A percentile compares a stretch with the other conserved stretches of the same genome.
These are phyloP conservation scores for Drosophila fulvimacula DNA, from an alignment of 2,888 invertebrate genomes.

Conservation along the genomic window DNA sequence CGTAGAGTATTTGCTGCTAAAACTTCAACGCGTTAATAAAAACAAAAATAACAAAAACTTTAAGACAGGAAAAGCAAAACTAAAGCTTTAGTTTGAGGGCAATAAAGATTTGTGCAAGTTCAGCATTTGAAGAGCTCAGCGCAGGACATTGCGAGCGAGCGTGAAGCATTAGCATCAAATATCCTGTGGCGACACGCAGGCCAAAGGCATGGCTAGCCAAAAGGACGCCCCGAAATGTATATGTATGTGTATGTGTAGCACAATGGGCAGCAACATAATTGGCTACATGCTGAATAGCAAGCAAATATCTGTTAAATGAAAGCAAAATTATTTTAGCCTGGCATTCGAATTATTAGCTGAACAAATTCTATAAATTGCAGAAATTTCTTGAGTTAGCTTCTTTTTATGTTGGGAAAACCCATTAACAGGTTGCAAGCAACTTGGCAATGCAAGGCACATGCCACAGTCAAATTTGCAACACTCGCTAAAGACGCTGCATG, in stretches of 20 bases:
- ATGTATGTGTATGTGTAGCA: background rate
- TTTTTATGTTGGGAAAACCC: constrained; percentile 7
- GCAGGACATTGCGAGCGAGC: constrained; percentile 27
- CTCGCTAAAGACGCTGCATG: constrained; percentile 57
- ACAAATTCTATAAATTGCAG: constrained; percentile 22
- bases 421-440: constrained; percentile 33
- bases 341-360: constrained; percentile 11
- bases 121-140: constrained; percentile 51
- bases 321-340: constrained; percentile 6
- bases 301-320: no score
- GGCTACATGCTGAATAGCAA: constrained; percentile 16
- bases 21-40: constrained; percentile 28
- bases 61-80: constrained; percentile 23
- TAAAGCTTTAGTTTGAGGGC: constrained; percentile 52
- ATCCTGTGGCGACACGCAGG: constrained; percentile 54
- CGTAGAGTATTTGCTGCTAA: constrained; percentile 21
- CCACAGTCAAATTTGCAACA: constrained; percentile 62
- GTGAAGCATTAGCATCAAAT: constrained; percentile 42
- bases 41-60: constrained; percentile 16
- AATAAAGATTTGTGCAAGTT: constrained; percentile 71
- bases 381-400: background rate
- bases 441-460: constrained; percentile 60
- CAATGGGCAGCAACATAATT: constrained; percentile 29
- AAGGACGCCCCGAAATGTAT: constrained; percentile 31
- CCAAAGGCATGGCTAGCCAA: constrained; percentile 44